Base-by-base conservation (phyloP, 2,797 vertebrate species). In the Artibeus lituratus region DNA sequence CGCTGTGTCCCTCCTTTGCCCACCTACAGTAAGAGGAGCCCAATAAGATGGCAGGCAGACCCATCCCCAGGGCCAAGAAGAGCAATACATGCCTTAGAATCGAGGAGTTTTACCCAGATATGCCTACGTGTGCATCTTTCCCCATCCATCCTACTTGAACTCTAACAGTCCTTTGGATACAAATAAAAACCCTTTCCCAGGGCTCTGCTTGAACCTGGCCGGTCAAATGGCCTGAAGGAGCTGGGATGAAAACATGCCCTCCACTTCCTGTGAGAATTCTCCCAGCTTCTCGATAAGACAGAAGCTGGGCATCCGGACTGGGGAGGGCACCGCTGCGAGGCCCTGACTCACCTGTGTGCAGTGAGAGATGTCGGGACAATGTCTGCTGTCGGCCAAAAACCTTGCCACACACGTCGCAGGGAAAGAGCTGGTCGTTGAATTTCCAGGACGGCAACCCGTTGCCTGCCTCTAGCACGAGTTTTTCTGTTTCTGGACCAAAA, bases 371-470 rank as follows among this genome's bases (percentile, higher is more conserved):
- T 95, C 99, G 99, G 85, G 99, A 99, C 95, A 99, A 98, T 4
- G 99, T 99, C 98, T 99, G 99, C 98, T 99, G 99, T 91, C 99
- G 98, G 87, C 99, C 99, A 76, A 99, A 99, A 97, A 99, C 99
- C 98, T 99, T 99, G 94, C 99, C 99, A 97, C 99, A 99, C 94
- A 99, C 98, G 0, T 99, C 99, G 96, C 99, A 99, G 85, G 99
- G 99, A 98, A 99, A 99, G 97, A 99, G 99, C 98, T 99, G 99
- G 94, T 99, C 99, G 0, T 98, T 99, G 92, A 99, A 99, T 96
- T 99, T 99, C 99, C 99, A 99, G 88, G 99, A 99, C 14, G 99
- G 98, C 83, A 99, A 98, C 96, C 99, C 99, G 6, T 99, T 99
- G 97, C 99, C 99, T 51, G 98, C 98, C 97, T 99, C 99, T 81